phyloP scores from a whole-genome alignment of 1,140 invertebrate species.

The Nylanderia fulva region DNA sequence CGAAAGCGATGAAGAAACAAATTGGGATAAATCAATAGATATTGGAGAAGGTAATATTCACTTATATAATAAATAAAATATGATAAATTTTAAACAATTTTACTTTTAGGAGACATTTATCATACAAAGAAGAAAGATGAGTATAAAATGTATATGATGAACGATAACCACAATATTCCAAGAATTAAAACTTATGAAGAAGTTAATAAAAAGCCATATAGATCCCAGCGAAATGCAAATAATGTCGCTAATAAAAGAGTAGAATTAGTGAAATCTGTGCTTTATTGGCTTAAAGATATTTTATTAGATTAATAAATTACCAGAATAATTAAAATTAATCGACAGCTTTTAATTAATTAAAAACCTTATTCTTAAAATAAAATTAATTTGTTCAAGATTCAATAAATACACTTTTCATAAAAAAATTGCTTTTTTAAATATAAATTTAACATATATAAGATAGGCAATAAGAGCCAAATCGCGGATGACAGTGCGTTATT shows the following conservation, averaged over 20 bases:
- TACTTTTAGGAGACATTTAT: not conserved
- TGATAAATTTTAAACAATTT: not conserved
- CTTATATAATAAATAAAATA: too few species aligned
- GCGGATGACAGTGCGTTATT: too few species aligned
- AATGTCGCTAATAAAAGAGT: constrained; percentile 43
- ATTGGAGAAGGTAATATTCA: too few species aligned
- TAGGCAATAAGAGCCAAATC: too few species aligned
- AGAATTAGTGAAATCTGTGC: constrained; percentile 65
- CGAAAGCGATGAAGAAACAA: too few species aligned
- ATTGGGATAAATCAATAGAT: too few species aligned
- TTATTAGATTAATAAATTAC: constrained; percentile 7
- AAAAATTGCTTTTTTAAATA: too few species aligned
- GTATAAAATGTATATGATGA: constrained; percentile 47
- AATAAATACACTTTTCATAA: too few species aligned
- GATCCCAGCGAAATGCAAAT: constrained; percentile 70
- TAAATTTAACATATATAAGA: too few species aligned
- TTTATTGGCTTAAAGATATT: constrained; percentile 74
- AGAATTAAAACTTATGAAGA: constrained; percentile 1
- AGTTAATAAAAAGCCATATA: constrained; percentile 46
- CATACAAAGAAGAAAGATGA: not conserved
- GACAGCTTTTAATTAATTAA: too few species aligned
- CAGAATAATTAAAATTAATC: not conserved
- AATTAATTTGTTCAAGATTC: not conserved
- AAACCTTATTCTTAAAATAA: not conserved
- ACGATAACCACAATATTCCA: constrained; percentile 14